A percentile compares a stretch with the other conserved stretches of the same genome.
Evolutionary conservation across 1,140 invertebrate genomes (phyloP).

Genomic region (Lanistes nyassanus): DNA sequence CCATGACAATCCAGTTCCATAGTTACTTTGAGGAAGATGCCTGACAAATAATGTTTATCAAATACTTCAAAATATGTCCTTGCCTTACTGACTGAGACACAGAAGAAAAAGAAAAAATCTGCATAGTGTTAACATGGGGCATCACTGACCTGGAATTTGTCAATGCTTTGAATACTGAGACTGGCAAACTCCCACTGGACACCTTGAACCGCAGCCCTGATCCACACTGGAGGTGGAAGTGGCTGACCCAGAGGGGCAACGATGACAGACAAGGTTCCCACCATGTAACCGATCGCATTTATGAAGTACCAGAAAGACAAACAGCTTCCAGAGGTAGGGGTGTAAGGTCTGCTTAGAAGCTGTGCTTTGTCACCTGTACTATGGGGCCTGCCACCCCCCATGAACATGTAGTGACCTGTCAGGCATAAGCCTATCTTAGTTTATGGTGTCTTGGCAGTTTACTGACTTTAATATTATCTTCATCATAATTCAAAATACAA

Average conservation of each 20-base stretch:
- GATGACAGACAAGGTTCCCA: slow-evolving; percentile 44
- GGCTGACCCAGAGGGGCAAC: neutral
- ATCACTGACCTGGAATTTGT: slow-evolving; percentile 47
- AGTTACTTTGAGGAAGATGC: too few species aligned
- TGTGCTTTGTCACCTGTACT: slow-evolving; percentile 53
- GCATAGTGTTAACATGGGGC: too few species aligned
- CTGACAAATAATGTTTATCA: too few species aligned
- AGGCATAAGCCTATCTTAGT: neutral
- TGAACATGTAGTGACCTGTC: slow-evolving; percentile 54
- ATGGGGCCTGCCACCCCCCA: slow-evolving; percentile 50
- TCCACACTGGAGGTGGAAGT: slow-evolving; percentile 35
- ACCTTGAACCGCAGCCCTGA: slow-evolving; percentile 47
- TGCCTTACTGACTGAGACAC: too few species aligned
- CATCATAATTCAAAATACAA: too few species aligned
- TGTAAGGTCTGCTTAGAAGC: slow-evolving; percentile 36
- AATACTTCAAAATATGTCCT: too few species aligned
- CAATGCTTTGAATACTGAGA: slow-evolving; percentile 36
- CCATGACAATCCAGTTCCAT: too few species aligned
- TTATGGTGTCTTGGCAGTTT: too few species aligned
- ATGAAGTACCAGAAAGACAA: slow-evolving; percentile 78
- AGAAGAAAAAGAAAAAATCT: too few species aligned
- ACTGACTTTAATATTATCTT: too few species aligned
- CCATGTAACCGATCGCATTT: slow-evolving; percentile 70
- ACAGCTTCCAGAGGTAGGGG: slow-evolving; percentile 38
- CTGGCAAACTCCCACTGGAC: slow-evolving; percentile 42